Conservation (phyloP, 2,797 vertebrate genomes). For the Cirrhinus molitorella region DNA sequence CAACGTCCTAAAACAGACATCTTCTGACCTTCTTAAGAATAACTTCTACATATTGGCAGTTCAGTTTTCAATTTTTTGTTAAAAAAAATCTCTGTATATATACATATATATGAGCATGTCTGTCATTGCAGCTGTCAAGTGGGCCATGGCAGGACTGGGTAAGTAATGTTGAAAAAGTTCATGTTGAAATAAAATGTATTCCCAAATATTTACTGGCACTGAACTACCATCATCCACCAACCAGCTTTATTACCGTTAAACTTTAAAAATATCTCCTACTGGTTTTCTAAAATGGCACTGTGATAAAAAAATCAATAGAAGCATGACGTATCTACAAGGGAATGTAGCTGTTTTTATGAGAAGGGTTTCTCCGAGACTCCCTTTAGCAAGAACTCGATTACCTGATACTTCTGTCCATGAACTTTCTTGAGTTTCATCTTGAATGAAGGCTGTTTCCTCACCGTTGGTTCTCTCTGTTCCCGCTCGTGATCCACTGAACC, state of each 20-base stretch:
- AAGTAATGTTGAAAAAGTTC: not conserved
- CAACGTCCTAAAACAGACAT: conserved; percentile 3
- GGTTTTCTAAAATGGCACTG: not conserved
- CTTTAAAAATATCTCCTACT: not conserved
- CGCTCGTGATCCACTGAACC: not conserved
- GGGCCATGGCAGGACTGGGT: not conserved
- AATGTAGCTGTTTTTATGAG: not conserved
- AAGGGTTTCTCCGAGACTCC: conserved; percentile 63
- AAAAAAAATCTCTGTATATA: not conserved
- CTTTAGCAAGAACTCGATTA: conserved; percentile 82
- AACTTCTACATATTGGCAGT: not conserved
- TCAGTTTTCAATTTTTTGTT: not conserved
- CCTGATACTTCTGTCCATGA: conserved; percentile 89
- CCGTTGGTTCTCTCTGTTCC: not conserved
- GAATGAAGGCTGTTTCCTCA: conserved; percentile 82
- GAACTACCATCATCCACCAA: not conserved
- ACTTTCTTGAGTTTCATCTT: conserved; percentile 95
- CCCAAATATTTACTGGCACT: not conserved
- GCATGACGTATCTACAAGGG: not conserved
- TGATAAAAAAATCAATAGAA: not conserved
- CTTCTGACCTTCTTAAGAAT: not conserved
- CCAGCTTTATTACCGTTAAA: not conserved
- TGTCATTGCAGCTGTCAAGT: not conserved
- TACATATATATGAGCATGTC: not conserved
- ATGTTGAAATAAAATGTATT: too few species aligned